phyloP scores from a whole-genome alignment of 2,113 vertebrate genomes.

The Megaceryle maxima region DNA sequence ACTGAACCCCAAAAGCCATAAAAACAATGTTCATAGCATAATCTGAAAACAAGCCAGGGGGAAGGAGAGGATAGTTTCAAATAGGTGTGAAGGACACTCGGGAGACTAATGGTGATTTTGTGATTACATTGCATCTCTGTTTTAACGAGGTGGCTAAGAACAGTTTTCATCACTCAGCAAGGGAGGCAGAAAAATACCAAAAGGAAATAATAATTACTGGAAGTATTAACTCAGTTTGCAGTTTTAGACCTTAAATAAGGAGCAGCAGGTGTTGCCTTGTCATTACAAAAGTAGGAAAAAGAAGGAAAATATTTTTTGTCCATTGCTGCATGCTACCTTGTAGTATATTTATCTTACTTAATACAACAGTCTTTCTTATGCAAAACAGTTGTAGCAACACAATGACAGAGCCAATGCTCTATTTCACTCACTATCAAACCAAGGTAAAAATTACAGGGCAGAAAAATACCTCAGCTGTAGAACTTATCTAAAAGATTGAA shows the following conservation, averaged over 20 bases:
- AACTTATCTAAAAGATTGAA: neutral
- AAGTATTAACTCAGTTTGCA: constrained; percentile 25
- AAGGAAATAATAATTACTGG: constrained; percentile 13
- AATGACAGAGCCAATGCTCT: neutral
- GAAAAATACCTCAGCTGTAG: neutral
- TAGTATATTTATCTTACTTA: neutral
- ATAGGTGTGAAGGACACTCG: neutral
- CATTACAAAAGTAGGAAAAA: neutral
- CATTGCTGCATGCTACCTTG: neutral
- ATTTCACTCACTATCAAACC: neutral
- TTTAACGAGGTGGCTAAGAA: neutral
- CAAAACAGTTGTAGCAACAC: neutral
- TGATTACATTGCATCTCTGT: neutral
- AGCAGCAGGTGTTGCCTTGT: neutral
- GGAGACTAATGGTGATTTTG: neutral
- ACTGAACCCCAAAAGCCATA: neutral
- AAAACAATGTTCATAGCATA: neutral
- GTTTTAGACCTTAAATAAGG: constrained; percentile 10
- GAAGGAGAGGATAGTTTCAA: neutral
- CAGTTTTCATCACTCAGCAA: neutral
- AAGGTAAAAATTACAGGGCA: neutral
- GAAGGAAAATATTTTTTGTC: neutral
- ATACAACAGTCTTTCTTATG: neutral
- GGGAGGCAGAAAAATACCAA: neutral
- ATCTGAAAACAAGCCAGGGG: neutral